Conservation (phyloP, 2,113 vertebrate genomes). For the Eretmochelys imbricata region DNA sequence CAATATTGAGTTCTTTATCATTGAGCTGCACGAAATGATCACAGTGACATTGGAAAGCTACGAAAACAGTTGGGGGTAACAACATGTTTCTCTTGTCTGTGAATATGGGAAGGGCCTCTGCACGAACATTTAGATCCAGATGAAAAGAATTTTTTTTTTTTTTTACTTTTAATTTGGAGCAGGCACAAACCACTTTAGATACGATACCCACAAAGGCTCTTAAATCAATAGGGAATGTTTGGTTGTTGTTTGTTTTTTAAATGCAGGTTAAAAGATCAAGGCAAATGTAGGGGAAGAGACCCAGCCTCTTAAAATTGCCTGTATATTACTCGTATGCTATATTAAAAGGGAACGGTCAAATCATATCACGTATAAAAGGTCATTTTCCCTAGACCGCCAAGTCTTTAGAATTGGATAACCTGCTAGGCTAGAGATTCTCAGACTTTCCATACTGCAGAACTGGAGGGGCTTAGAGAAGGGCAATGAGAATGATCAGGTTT, state of each 20-base stretch:
- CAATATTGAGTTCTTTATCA: not conserved
- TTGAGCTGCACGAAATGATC: constrained; percentile 1
- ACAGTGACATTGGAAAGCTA: not conserved
- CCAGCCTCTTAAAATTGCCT: not conserved
- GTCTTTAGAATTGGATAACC: not conserved
- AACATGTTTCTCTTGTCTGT: not conserved
- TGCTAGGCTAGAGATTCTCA: no score
- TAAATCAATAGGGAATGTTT: no score
- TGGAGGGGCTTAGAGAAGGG: no score
- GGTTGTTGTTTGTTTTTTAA: not conserved
- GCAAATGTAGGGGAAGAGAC: not conserved
- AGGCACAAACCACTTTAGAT: not conserved
- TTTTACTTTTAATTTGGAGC: not conserved
- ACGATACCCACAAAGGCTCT: no score
- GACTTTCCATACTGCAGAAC: no score
- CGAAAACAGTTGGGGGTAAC: not conserved
- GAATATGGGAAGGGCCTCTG: not conserved
- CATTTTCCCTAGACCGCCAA: not conserved
- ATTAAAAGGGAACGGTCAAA: not conserved
- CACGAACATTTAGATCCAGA: not conserved
- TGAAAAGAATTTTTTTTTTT: not conserved
- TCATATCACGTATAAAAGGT: not conserved
- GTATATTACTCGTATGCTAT: not conserved
- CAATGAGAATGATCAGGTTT: no score
- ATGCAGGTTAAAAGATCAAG: not conserved